Evolutionary conservation across 2,888 invertebrate genomes (phyloP), one percentile per base, ranked within the genome.

Genomic region (Drosophila sordidula): DNA sequence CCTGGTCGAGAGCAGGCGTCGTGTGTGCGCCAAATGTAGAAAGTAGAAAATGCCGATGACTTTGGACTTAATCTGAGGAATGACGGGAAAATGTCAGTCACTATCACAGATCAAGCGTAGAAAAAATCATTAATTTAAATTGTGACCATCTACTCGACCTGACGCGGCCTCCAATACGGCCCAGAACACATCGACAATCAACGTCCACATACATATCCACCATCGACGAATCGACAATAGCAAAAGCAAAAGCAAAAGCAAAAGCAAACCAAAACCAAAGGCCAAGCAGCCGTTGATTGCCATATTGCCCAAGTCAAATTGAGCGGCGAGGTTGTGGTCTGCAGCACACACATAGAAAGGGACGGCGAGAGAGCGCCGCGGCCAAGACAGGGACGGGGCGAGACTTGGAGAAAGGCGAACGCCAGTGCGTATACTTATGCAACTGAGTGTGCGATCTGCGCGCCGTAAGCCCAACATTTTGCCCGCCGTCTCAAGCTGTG

Each of bases 41-140:
- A 82, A 84, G 80, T 85, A 76, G 49, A 63, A 50, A 84, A 84
- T 85, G 84, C 78, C 80, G 84, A 86, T 86, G 85, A 86, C 84
- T 84, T 66, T 83, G 81, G 72, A 83, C 75, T 84, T 84, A 84
- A 84, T 84, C 86, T 79, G 55, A 70, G 72, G 81, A 80, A 83
- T 81, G 84, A 83, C 83, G 79, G 86, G 73, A 82, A 84, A 84
- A 80, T 84, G 84, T 86, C 81, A 84, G 84, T 84, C 84, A 84
- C 87, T 82, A 87, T 89, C 82, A 77, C 82, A 87, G 90, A 90
- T 90, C 80, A 90, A 83, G 85, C 90, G 86, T 87, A 75, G 77
- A 87, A 84, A 88, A 90, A 89, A 83, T 87, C 89, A 90, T 90
- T 90, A 90, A 89, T 87, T 87, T 84, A 89, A 90, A 90, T 87